Evolutionary conservation across 2,113 vertebrate genomes (phyloP).

Genomic region (Chaenogobius annularis): DNA sequence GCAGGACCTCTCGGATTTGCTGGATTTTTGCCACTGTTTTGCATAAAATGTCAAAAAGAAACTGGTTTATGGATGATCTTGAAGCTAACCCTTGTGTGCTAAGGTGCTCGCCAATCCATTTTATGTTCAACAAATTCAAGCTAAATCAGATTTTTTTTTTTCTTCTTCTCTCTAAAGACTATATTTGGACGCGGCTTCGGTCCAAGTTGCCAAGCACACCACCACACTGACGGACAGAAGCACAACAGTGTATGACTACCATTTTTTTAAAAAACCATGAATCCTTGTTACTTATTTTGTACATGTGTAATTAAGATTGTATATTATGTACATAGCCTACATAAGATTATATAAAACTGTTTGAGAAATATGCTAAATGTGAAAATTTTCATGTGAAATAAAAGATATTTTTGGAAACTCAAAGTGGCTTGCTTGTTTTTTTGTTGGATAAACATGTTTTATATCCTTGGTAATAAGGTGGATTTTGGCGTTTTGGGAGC

Average conservation of each 20-base stretch:
- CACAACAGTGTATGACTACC: conserved; percentile 62
- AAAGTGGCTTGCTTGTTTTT: conserved; percentile 33
- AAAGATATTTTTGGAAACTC: conserved; percentile 73
- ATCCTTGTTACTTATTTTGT: conserved; percentile 68
- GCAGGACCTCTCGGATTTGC: conserved; percentile 61
- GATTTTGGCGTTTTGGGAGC: conserved; percentile 12
- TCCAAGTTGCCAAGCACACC: conserved; percentile 54
- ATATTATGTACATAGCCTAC: conserved; percentile 56
- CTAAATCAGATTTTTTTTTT: conserved; percentile 1
- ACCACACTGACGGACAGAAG: conserved; percentile 55
- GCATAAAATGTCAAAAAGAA: conserved; percentile 42
- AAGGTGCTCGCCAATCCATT: conserved; percentile 21
- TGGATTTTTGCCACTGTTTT: conserved; percentile 41
- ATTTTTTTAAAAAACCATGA: conserved; percentile 53
- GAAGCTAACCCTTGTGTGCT: conserved; percentile 22
- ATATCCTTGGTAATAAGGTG: background rate
- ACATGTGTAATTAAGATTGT: conserved; percentile 76
- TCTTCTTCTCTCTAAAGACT: background rate
- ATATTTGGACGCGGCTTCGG: conserved; percentile 46
- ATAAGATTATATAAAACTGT: conserved; percentile 73
- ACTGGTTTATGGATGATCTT: conserved; percentile 28
- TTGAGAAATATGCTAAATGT: conserved; percentile 79
- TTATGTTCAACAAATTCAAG: conserved; percentile 11
- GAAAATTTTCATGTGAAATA: conserved; percentile 76
- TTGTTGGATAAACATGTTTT: background rate